A percentile compares a stretch with the other conserved stretches of the same genome.
These are phyloP conservation scores for Myiotriccus ornatus DNA, from an alignment of 2,797 vertebrate species.

Conservation along the genomic window DNA sequence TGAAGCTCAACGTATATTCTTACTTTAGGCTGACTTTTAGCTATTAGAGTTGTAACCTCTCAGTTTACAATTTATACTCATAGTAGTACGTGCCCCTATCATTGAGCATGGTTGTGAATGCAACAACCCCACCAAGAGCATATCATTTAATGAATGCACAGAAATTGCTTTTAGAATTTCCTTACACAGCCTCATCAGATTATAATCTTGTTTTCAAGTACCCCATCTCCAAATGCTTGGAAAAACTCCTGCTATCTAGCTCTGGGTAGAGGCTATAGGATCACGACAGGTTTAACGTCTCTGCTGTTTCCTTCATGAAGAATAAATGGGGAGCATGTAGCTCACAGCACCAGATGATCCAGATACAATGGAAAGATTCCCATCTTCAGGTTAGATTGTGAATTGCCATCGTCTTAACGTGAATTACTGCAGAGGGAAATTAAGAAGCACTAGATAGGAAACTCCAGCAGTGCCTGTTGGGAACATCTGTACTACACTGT, in stretches of 20 bases:
- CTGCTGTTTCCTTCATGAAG: not conserved
- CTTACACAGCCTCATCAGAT: not conserved
- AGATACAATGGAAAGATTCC: not conserved
- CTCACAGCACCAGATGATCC: not conserved
- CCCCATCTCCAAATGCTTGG: not conserved
- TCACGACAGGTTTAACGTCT: not conserved
- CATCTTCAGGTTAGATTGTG: not conserved
- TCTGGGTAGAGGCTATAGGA: rapidly evolving
- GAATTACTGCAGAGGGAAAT: not conserved
- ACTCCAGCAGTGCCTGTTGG: not conserved
- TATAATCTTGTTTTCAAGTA: not conserved
- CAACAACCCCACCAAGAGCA: not conserved
- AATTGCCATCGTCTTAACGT: not conserved
- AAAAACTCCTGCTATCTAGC: not conserved
- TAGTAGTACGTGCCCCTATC: not conserved
- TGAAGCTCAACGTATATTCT: not conserved
- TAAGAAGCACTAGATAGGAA: not conserved
- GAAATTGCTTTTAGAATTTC: not conserved
- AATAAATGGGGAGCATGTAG: not conserved
- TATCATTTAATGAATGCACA: rapidly evolving
- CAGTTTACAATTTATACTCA: not conserved
- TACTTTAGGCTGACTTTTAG: not conserved
- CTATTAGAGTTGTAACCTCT: not conserved
- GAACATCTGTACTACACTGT: not conserved
- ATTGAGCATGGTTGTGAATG: rapidly evolving